Evolutionary conservation across 2,113 vertebrate genomes (phyloP).

Genomic region (Rhinichthys klamathensis): DNA sequence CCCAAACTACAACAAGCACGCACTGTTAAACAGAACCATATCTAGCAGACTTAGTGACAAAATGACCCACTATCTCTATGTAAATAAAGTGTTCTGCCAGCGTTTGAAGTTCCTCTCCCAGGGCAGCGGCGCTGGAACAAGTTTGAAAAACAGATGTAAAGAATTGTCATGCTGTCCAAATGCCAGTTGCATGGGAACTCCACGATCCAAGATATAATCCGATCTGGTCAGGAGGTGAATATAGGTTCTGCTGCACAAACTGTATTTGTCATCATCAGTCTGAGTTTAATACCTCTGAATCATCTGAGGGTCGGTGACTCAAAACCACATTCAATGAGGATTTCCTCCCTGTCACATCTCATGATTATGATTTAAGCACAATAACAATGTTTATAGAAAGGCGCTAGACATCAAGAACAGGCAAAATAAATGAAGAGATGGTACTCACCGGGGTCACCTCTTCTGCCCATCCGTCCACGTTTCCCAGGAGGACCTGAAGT

Average conservation of each 20-base stretch:
- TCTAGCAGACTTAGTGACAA: constrained; percentile 17
- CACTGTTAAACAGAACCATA: constrained; percentile 47
- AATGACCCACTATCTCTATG: constrained; percentile 38
- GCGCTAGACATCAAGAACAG: constrained; percentile 10
- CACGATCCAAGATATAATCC: constrained; percentile 10
- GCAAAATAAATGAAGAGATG: background rate
- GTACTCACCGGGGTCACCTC: constrained; percentile 87
- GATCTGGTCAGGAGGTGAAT: constrained; percentile 24
- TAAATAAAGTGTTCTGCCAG: constrained; percentile 45
- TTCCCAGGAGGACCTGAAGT: constrained; percentile 89
- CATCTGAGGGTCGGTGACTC: constrained; percentile 22
- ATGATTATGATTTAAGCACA: background rate
- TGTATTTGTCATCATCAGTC: constrained; percentile 31
- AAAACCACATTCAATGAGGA: background rate
- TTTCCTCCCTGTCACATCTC: background rate
- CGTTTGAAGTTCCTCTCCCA: constrained; percentile 41
- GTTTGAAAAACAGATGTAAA: constrained; percentile 41
- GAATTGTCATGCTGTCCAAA: constrained; percentile 23
- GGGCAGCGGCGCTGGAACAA: constrained; percentile 31
- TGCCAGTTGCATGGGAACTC: constrained; percentile 2
- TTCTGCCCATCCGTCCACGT: constrained; percentile 88
- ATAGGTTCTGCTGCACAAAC: constrained; percentile 15
- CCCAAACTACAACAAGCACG: constrained; percentile 27
- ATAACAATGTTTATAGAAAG: background rate
- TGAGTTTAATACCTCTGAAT: constrained; percentile 31